A percentile compares a stretch with the other conserved stretches of the same genome.
phyloP scores from a whole-genome alignment of 2,888 invertebrate genomes.

The Tuta absoluta region DNA sequence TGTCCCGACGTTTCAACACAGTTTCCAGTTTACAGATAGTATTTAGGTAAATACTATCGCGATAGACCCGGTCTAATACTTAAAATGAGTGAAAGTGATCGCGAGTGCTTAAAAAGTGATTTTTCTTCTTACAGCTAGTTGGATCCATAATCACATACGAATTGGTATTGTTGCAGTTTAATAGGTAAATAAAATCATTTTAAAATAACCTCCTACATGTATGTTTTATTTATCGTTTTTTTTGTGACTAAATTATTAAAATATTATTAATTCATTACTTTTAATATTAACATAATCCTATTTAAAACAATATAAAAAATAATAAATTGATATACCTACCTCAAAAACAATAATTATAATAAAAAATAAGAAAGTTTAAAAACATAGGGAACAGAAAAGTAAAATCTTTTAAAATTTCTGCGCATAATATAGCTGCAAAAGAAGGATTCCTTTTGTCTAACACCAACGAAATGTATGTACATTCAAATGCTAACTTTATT shows the following conservation, averaged over 20 bases:
- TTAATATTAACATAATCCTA: too few relatives aligned
- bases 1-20: too few relatives aligned
- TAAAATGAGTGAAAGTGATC: too few relatives aligned
- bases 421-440: not conserved
- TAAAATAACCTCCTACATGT: not conserved
- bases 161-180: constrained; percentile 53
- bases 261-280: not conserved
- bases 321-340: too few relatives aligned
- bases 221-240: not conserved
- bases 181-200: not conserved
- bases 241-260: not conserved
- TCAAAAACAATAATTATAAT: too few relatives aligned
- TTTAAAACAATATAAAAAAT: too few relatives aligned
- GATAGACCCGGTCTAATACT: too few relatives aligned
- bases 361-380: too few relatives aligned
- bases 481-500: not conserved
- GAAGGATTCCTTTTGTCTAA: not conserved
- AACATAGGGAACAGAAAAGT: not conserved
- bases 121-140: constrained; percentile 56
- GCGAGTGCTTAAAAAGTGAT: not conserved
- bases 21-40: too few relatives aligned
- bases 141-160: constrained; percentile 66
- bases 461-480: not conserved
- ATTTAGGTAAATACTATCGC: too few relatives aligned
- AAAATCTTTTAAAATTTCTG: not conserved